Conservation (phyloP, 92 coral and sea anemone genomes). For the Heteractis magnifica region DNA sequence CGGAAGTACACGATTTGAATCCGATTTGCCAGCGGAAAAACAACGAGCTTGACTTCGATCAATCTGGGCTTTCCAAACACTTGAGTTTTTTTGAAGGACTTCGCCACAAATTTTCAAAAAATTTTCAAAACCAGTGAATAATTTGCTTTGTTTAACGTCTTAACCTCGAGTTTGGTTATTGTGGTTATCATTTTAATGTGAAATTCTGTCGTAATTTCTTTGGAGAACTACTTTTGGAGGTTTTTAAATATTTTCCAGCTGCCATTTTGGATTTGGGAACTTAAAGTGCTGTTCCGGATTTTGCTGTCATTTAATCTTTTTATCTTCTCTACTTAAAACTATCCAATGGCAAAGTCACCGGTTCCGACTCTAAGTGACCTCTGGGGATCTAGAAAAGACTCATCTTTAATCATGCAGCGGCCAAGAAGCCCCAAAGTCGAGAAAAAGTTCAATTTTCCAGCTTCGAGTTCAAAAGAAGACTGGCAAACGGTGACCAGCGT, state of each 20-base stretch:
- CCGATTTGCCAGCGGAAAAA: too few species aligned
- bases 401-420: conserved; percentile 66
- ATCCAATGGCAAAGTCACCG: conserved; percentile 71
- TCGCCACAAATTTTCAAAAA: too few species aligned
- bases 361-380: conserved; percentile 83
- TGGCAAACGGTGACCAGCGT: conserved; percentile 84
- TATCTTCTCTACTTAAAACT: conserved; percentile 16
- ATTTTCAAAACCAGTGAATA: too few species aligned
- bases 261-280: conserved; percentile 28
- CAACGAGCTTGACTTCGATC: neutral
- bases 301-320: conserved; percentile 16
- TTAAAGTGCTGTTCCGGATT: conserved; percentile 1
- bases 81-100: too few species aligned
- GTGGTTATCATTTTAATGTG: too few species aligned
- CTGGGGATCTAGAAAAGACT: conserved; percentile 60
- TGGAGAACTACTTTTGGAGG: too few species aligned
- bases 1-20: too few species aligned
- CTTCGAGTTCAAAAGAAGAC: conserved; percentile 61
- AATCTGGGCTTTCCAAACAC: too few species aligned
- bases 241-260: neutral
- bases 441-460: conserved; percentile 60
- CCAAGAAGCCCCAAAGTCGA: conserved; percentile 78
- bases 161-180: too few species aligned
- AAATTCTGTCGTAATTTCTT: too few species aligned
- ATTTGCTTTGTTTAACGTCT: too few species aligned